Percentiles rank a stretch among this genome's conserved stretches.
These are phyloP conservation scores for Lasius fuliginosus DNA, from an alignment of 2,888 invertebrate species.

Conservation along the genomic window DNA sequence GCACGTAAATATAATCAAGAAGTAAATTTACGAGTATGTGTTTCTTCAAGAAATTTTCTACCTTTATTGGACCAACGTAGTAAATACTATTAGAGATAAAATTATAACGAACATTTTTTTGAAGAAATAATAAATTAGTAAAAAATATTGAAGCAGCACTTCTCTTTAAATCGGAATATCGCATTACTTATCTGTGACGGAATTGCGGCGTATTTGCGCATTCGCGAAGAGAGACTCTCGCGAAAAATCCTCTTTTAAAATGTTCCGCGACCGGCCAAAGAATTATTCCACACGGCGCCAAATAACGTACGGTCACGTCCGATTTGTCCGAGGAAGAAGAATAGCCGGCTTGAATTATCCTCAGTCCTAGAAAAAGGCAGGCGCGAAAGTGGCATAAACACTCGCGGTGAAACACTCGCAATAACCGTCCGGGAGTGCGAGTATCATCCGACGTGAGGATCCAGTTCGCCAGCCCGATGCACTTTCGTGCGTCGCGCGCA, in stretches of 20 bases:
- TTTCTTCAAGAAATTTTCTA: neutral
- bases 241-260: slow-evolving; percentile 18
- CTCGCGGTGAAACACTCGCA: slow-evolving; percentile 35
- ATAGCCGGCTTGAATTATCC: slow-evolving; percentile 28
- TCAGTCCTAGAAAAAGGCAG: slow-evolving; percentile 25
- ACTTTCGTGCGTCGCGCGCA: slow-evolving; percentile 57
- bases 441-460: neutral
- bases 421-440: neutral
- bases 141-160: neutral
- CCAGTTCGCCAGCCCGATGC: slow-evolving; percentile 38
- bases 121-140: neutral
- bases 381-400: slow-evolving; percentile 32
- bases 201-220: neutral
- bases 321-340: slow-evolving; percentile 2
- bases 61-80: neutral
- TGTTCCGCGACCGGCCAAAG: neutral
- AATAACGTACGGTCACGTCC: slow-evolving; percentile 40
- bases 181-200: neutral
- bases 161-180: neutral
- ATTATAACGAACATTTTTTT: neutral
- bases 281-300: neutral
- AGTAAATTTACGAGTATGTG: neutral
- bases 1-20: neutral
- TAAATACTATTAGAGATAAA: neutral
- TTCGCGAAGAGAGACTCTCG: neutral